Conservation (phyloP, 1,140 invertebrate genomes). For the Halictus rubicundus region DNA sequence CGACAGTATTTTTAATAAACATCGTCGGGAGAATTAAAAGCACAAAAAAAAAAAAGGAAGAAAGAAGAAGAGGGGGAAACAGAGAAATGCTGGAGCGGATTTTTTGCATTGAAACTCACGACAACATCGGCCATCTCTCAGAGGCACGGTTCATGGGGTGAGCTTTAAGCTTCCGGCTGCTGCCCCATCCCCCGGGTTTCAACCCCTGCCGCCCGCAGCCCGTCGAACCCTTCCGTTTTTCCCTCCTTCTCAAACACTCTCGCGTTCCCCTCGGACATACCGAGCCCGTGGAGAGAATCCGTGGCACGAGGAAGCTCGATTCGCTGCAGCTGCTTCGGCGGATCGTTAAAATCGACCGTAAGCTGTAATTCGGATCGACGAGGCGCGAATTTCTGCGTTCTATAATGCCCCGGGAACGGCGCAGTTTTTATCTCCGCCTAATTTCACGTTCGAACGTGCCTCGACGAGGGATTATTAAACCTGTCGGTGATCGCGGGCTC, state of each 20-base stretch:
- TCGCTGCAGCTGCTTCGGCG: constrained; percentile 42
- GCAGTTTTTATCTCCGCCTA: neutral
- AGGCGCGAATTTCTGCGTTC: constrained; percentile 42
- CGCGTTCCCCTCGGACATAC: constrained; percentile 16
- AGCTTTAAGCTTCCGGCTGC: constrained; percentile 11
- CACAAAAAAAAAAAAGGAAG: too few relatives aligned
- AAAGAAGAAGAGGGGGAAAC: too few relatives aligned
- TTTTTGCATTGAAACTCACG: neutral
- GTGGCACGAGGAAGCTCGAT: constrained; percentile 35
- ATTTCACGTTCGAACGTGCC: constrained; percentile 38
- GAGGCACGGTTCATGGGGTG: neutral
- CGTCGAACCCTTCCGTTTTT: constrained; percentile 25
- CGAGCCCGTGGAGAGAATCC: constrained; percentile 17
- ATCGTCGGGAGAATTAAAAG: too few relatives aligned
- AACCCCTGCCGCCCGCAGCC: neutral
- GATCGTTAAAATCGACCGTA: constrained; percentile 48
- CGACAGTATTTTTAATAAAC: too few relatives aligned
- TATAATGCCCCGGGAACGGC: constrained; percentile 1
- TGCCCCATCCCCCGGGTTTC: too few relatives aligned
- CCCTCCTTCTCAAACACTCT: constrained; percentile 19
- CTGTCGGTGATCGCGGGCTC: constrained; percentile 32
- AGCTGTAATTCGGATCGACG: constrained; percentile 42
- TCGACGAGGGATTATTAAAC: constrained; percentile 3
- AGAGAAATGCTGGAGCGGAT: neutral
- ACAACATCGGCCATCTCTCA: constrained; percentile 16